Evolutionary conservation across 1,140 invertebrate species (phyloP).

Genomic region (Pogonus chalceus): DNA sequence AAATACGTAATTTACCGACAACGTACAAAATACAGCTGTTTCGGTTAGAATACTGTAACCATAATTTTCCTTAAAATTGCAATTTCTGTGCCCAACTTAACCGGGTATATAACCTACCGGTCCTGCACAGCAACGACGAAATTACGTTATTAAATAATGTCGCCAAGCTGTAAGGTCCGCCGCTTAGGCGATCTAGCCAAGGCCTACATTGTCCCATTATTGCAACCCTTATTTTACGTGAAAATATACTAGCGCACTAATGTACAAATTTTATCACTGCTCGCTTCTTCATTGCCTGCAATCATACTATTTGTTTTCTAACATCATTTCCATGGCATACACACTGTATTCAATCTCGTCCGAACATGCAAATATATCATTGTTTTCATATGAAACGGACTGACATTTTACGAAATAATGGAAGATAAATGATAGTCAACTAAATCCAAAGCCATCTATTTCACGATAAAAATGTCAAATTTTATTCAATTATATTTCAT

Average conservation of each 20-base stretch:
- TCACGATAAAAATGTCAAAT: too few relatives aligned
- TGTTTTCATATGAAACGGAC: too few relatives aligned
- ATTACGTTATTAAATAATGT: slow-evolving; percentile 7
- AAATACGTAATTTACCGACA: neutral
- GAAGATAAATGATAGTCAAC: too few relatives aligned
- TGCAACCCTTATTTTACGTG: slow-evolving; percentile 1
- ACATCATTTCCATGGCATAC: too few relatives aligned
- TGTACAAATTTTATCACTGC: too few relatives aligned
- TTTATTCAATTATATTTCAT: too few relatives aligned
- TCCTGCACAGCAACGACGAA: neutral
- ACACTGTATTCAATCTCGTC: too few relatives aligned
- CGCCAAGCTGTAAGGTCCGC: neutral
- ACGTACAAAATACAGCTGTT: neutral
- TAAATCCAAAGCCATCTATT: too few relatives aligned
- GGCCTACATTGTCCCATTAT: neutral
- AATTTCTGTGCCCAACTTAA: slow-evolving; percentile 1
- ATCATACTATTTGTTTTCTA: too few relatives aligned
- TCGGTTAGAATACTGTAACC: neutral
- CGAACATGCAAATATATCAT: too few relatives aligned
- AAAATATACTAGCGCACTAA: neutral
- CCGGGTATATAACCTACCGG: neutral
- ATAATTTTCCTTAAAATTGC: slow-evolving; percentile 4
- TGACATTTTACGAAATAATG: too few relatives aligned
- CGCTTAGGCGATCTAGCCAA: neutral
- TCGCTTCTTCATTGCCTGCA: too few relatives aligned